phyloP scores from a whole-genome alignment of 37 sponge, comb jelly and placozoan species.

The Cladorhizidae sp. region DNA sequence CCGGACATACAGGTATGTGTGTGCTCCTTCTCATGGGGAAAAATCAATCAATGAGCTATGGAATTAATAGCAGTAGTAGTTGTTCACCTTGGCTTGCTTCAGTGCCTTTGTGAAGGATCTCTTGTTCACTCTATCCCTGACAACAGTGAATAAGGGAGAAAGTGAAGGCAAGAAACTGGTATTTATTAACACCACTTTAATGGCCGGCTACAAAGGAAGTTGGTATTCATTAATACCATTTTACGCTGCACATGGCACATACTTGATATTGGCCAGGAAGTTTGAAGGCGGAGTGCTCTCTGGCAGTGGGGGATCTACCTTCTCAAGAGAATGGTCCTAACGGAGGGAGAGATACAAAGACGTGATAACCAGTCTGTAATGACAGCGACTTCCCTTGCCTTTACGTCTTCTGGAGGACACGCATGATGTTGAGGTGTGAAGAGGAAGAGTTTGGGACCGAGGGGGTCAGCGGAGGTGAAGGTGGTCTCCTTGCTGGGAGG shows the following conservation, averaged over 20 bases:
- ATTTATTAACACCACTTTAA: too few relatives aligned
- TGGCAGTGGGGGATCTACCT: not conserved
- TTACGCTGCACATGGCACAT: not conserved
- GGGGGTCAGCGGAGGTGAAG: conserved; percentile 75
- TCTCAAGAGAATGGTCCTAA: not conserved
- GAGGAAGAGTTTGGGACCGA: conserved; percentile 79
- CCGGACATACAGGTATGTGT: too few relatives aligned
- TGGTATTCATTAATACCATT: too few relatives aligned
- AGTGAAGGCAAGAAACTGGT: too few relatives aligned
- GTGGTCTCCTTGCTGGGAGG: conserved; percentile 82
- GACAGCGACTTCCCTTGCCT: not conserved
- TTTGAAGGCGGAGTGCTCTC: conserved; percentile 6
- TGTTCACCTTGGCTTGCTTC: conserved; percentile 69
- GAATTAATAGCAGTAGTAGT: not conserved
- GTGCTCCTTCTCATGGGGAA: too few relatives aligned
- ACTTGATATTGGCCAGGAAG: conserved; percentile 69
- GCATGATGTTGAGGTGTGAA: conserved; percentile 65
- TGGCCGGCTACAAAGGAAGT: too few relatives aligned
- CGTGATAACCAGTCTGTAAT: not conserved
- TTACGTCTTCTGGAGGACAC: not conserved
- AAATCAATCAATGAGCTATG: not conserved
- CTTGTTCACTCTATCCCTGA: conserved; percentile 83
- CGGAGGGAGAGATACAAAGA: not conserved
- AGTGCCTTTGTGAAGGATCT: conserved; percentile 70
- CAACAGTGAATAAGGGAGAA: not conserved